Evolutionary conservation across 2,888 invertebrate genomes (phyloP).

Genomic region (Aporophyla lueneburgensis): DNA sequence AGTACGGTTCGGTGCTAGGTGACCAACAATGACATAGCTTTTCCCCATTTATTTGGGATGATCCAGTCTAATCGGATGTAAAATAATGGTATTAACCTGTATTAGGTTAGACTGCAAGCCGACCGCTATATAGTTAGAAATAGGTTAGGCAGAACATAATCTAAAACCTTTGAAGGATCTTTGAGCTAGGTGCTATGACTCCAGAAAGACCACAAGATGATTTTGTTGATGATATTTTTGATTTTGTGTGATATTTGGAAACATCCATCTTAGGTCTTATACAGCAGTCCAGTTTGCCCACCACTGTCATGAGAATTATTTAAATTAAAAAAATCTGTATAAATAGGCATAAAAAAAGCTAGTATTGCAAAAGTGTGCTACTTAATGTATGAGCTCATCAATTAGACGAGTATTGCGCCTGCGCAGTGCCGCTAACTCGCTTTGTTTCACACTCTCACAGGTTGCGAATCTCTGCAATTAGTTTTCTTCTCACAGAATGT

Average conservation of each 20-base stretch:
- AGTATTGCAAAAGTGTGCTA: constrained; percentile 72
- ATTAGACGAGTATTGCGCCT: constrained; percentile 74
- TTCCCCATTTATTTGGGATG: no score
- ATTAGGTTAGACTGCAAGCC: no score
- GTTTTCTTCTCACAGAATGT: constrained; percentile 72
- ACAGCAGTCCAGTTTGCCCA: not conserved
- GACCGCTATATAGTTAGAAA: no score
- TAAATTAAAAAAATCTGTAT: constrained; percentile 10
- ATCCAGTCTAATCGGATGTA: no score
- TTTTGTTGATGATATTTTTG: not conserved
- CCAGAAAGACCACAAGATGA: not conserved
- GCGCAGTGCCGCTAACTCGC: constrained; percentile 68
- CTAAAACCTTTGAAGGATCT: not conserved
- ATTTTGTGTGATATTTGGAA: no score
- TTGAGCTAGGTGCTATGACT: not conserved
- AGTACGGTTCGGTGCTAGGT: no score
- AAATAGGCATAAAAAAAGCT: constrained; percentile 38
- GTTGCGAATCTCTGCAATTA: constrained; percentile 79
- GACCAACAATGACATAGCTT: no score
- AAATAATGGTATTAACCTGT: no score
- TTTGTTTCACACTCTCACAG: constrained; percentile 81
- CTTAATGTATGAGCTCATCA: constrained; percentile 80
- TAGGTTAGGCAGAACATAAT: no score
- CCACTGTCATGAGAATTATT: constrained; percentile 19
- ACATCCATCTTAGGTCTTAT: not conserved